Percentiles rank a stretch among this genome's conserved stretches.
These are phyloP conservation scores for Sebastes cheni DNA, from an alignment of 2,797 vertebrate genomes.

Conservation along the genomic window DNA sequence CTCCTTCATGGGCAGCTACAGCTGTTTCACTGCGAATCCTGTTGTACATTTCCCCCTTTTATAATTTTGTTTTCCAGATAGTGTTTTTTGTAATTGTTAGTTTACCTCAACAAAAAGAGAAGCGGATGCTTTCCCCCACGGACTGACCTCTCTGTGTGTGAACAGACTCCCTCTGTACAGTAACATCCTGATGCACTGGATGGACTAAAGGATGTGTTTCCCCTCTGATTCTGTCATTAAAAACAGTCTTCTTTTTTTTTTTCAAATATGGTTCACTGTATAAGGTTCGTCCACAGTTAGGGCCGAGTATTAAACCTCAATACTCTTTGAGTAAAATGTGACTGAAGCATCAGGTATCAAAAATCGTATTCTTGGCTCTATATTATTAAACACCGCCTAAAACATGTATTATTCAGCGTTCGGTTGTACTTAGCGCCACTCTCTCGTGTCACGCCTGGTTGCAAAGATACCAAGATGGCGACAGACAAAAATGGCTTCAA, in stretches of 20 bases:
- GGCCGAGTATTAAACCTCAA: neutral
- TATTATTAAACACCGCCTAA: no score
- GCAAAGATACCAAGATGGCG: no score
- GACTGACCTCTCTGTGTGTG: slow-evolving; percentile 31
- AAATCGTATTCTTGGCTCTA: no score
- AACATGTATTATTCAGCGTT: no score
- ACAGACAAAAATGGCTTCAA: no score
- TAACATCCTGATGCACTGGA: slow-evolving; percentile 3
- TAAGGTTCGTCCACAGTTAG: neutral
- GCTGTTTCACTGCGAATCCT: slow-evolving; percentile 48
- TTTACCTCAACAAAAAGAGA: slow-evolving; percentile 36
- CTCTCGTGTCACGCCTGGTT: no score
- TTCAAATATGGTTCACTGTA: slow-evolving; percentile 17
- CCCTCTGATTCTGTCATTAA: slow-evolving; percentile 56
- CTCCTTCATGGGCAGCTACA: slow-evolving; percentile 38
- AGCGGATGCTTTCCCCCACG: slow-evolving; percentile 21
- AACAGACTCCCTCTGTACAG: slow-evolving; percentile 34
- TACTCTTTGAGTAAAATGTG: neutral
- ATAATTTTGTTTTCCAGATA: slow-evolving; percentile 31
- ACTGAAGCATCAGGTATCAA: neutral
- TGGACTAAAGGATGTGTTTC: slow-evolving; percentile 8
- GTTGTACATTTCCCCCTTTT: slow-evolving; percentile 61
- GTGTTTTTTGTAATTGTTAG: slow-evolving; percentile 33
- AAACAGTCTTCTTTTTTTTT: slow-evolving; percentile 38
- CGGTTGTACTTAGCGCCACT: no score